These are phyloP conservation scores for Scaptodrosophila latifasciaeformis DNA, from an alignment of 2,888 invertebrate species.

Conservation along the genomic window DNA sequence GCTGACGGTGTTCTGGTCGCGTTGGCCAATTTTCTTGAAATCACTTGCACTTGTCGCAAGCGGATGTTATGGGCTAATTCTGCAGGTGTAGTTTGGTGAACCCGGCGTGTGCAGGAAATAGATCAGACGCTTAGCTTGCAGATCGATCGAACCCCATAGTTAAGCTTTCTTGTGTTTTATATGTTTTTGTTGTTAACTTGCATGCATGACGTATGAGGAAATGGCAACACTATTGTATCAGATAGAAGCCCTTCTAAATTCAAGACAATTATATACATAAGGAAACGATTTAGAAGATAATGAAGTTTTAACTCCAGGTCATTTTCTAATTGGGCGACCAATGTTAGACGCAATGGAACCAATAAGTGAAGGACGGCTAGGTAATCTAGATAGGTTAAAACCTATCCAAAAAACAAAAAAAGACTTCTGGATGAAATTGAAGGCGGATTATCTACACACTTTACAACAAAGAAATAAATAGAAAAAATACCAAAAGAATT, in stretches of 20 bases:
- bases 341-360: too few species aligned
- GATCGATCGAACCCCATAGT: too few species aligned
- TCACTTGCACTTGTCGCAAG: too few species aligned
- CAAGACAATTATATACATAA: neutral
- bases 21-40: too few species aligned
- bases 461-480: neutral
- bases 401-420: neutral
- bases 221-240: conserved; percentile 2
- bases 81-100: too few species aligned
- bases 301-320: neutral
- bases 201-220: neutral
- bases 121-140: too few species aligned
- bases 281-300: neutral
- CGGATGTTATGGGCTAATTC: too few species aligned
- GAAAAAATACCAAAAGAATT: neutral
- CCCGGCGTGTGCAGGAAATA: too few species aligned
- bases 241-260: neutral
- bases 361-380: neutral
- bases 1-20: too few species aligned
- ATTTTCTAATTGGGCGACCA: neutral
- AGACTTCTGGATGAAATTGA: neutral
- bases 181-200: too few species aligned
- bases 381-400: neutral
- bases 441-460: neutral
- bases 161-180: too few species aligned